Percentiles rank a stretch among this genome's conserved stretches.
phyloP scores from a whole-genome alignment of 2,113 vertebrate species.

The Cynocephalus volans region DNA sequence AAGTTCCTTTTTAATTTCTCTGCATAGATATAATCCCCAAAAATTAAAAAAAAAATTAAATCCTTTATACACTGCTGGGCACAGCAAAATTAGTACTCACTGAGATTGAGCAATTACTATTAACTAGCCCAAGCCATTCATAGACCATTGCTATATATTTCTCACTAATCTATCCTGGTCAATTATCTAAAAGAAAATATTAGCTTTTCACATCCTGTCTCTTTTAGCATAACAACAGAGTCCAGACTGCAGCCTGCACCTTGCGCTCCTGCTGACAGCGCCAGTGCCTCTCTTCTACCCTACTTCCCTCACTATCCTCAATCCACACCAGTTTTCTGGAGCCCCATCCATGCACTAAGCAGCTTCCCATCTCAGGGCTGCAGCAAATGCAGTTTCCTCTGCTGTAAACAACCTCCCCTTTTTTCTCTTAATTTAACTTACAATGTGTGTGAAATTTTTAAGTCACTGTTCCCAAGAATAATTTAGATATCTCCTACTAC shows the following conservation, averaged over 20 bases:
- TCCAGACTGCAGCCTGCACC: background rate
- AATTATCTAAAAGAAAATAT: background rate
- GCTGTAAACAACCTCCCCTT: background rate
- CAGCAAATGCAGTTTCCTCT: too few species aligned
- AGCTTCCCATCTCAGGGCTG: accelerated
- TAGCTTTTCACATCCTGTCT: background rate
- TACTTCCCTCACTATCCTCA: accelerated
- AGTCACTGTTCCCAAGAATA: background rate
- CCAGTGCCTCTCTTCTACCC: accelerated
- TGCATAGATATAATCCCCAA: background rate
- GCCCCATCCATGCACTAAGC: accelerated
- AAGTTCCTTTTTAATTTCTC: background rate
- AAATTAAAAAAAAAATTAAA: too few species aligned
- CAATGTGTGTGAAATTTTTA: background rate
- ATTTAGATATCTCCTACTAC: background rate
- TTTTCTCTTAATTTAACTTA: background rate
- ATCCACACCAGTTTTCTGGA: background rate
- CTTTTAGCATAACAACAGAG: background rate
- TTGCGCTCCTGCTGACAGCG: accelerated
- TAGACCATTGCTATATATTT: background rate
- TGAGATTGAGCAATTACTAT: background rate
- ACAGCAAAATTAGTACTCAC: background rate
- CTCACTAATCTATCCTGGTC: background rate
- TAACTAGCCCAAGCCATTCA: background rate
- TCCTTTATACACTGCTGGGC: background rate